Percentiles rank a stretch among this genome's conserved stretches.
Evolutionary conservation across 2,113 vertebrate species (phyloP).

Genomic region (Erythrolamprus reginae): DNA sequence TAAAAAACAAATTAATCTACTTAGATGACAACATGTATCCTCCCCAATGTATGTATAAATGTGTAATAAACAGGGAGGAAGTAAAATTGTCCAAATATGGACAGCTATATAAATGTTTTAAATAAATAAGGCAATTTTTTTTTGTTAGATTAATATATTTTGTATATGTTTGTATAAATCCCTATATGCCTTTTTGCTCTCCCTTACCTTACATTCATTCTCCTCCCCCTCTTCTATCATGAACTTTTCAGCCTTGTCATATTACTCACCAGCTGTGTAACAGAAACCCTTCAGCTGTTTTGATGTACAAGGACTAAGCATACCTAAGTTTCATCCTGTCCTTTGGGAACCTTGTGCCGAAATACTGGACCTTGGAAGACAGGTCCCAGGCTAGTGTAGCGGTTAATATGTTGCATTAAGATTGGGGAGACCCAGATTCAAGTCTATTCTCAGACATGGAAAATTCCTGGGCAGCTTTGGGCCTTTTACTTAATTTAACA

Average conservation of each 20-base stretch:
- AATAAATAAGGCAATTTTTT: neutral
- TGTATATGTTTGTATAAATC: neutral
- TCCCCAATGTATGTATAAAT: neutral
- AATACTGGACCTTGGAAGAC: constrained; percentile 27
- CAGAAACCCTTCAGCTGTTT: constrained; percentile 69
- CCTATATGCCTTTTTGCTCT: constrained; percentile 17
- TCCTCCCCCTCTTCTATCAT: constrained; percentile 37
- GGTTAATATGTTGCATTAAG: neutral
- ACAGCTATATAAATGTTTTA: neutral
- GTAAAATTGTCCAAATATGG: neutral
- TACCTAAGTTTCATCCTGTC: constrained; percentile 42
- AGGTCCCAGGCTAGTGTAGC: neutral
- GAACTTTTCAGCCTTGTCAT: constrained; percentile 46
- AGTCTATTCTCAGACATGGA: neutral
- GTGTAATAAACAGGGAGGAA: neutral
- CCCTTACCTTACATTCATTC: constrained; percentile 29
- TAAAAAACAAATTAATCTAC: neutral
- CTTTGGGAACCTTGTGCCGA: constrained; percentile 27
- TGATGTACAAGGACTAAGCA: constrained; percentile 54
- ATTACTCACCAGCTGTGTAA: constrained; percentile 64
- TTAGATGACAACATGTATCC: constrained; percentile 21
- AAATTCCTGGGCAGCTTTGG: neutral
- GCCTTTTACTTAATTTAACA: neutral
- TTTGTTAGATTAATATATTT: constrained; percentile 17
- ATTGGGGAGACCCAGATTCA: neutral